Base-by-base conservation (phyloP, 2,797 vertebrate genomes). In the Rhinogobio ventralis region DNA sequence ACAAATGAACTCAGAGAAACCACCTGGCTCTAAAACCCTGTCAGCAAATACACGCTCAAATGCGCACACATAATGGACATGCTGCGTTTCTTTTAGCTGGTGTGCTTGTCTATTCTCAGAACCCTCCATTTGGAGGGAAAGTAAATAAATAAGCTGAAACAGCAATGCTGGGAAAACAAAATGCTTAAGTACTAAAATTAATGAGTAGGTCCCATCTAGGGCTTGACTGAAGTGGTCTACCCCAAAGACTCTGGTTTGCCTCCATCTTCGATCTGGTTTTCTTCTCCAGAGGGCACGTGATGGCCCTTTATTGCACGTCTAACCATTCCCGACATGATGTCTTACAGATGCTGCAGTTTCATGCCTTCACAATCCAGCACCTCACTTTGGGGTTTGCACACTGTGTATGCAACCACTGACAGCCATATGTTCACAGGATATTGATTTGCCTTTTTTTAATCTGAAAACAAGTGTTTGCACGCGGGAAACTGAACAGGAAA, bases 271-370 rank as follows among this genome's bases (percentile, higher is more conserved):
- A 67, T 79, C 60, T 80, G 28, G 17, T 39, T 28, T 57, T 68
- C 66, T 73, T 81, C 46, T 69, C 62, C 19, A 36, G 49, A 68
- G 49, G 49, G 45, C 62, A 57, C 4, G 28, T 68, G 78, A 78
- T 81, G 79, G 49, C 67, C 45, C 68, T 71, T 79, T 73, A 78
- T 76, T 78, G 79, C 79, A 68, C 28, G 33, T 42, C n/a, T 45
- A 83, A 73, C 75, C 33, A n/a, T 45, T 73, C 25, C 71, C 39
- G 72, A 82, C 84, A 62, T 81, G 74, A 87, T 86, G 72, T 82
- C 64, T 82, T 39, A 81, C 88, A 89, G 84, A 85, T 85, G 85
- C 79, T 84, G 71, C 72, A 77, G 72, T 87, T 84, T 85, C 77
- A 85, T 85, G 83, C 83, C 80, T 66, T 73, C 53, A 71, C 73